These are phyloP conservation scores for Bergia puertoricense DNA, from an alignment of 92 coral and sea anemone genomes.

Conservation along the genomic window DNA sequence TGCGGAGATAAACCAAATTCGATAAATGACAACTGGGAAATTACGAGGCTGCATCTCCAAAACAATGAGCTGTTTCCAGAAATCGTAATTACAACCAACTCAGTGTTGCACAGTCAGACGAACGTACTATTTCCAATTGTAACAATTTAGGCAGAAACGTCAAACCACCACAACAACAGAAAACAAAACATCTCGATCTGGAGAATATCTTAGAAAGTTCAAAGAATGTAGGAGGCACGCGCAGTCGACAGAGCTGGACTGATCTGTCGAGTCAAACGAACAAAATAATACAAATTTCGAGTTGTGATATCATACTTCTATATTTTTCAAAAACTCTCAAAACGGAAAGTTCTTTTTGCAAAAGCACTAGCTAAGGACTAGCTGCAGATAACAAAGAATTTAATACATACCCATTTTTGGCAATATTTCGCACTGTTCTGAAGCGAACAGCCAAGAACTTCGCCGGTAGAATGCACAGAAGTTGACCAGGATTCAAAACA, in stretches of 20 bases:
- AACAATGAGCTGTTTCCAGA: conserved; percentile 11
- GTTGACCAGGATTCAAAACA: background rate
- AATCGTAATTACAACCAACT: conserved; percentile 21
- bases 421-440: conserved; percentile 18
- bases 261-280: conserved; percentile 9
- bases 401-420: conserved; percentile 47
- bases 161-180: background rate
- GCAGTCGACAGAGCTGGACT: background rate
- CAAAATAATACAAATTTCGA: conserved; percentile 20
- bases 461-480: conserved; percentile 35
- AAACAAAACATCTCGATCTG: background rate
- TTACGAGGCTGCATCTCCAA: background rate
- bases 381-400: background rate
- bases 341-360: background rate
- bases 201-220: background rate
- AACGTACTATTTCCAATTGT: background rate
- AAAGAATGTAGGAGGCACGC: background rate
- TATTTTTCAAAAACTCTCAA: background rate
- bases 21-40: background rate
- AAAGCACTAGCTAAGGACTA: background rate
- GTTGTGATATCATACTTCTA: background rate
- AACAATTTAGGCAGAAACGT: background rate
- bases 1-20: background rate
- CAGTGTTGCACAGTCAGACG: background rate
- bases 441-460: conserved; percentile 8